Base-by-base conservation (phyloP, 2,797 vertebrate genomes). In the Tadarida brasiliensis region DNA sequence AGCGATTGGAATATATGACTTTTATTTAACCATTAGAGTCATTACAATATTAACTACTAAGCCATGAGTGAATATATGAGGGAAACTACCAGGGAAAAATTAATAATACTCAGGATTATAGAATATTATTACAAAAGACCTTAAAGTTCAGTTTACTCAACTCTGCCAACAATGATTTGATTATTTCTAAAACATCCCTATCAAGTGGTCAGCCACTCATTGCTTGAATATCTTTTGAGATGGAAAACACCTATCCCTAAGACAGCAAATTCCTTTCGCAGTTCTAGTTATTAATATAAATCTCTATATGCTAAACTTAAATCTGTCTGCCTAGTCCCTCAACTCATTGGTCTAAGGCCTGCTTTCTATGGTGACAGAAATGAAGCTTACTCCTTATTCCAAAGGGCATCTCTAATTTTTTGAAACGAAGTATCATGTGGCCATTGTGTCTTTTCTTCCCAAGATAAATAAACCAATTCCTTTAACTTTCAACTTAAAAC, bases 131-230 rank as follows among this genome's bases (percentile, higher is more conserved):
- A 91, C 4, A 91, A 49, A 1, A 61, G 24, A 94, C 7, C 19
- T 2, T 93, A 81, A 28, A 71, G 15, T 77, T 95, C 59, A 57
- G 16, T 83, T 92, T 67, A 9, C 20, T 94, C 28, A 91, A 71
- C 26, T 82, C 39, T 56, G 20, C 19, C 81, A 76, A 65, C 10
- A 68, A 26, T 77, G n/a, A 86, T 73, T 71, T 47, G 33, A 76
- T n/a, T 87, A 8, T 92, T 85, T 91, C 61, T 49, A 65, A 96
- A 74, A 63, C 4, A 65, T n/a, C 7, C 17, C 10, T 87, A 51
- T 49, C 35, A 90, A 57, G 47, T 68, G 28, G 17, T 84, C 44
- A 83, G 11, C 24, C 20, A 90, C 24, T 20, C 4, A 78, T 14
- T 68, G 8, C 2, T 73, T 78, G 24, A 51, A 35, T 85, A 71